Evolutionary conservation across 2,113 vertebrate species (phyloP).

Genomic region (Perognathus longimembris): DNA sequence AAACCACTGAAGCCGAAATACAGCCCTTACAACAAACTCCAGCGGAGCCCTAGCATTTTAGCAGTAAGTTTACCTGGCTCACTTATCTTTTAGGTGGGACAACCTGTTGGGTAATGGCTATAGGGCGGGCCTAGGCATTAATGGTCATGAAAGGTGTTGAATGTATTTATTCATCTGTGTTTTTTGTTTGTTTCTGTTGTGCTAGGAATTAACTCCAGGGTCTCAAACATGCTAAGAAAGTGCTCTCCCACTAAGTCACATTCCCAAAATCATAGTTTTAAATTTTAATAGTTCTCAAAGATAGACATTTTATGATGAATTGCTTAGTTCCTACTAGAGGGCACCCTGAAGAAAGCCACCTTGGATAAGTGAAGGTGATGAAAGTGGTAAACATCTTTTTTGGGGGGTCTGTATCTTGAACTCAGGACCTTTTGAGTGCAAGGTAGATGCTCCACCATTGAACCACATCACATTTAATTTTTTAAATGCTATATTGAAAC

Average conservation of each 20-base stretch:
- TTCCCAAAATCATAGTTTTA: not conserved
- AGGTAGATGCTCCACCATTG: not conserved
- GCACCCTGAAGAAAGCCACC: not conserved
- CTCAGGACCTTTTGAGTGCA: too few species aligned
- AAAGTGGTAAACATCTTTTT: not conserved
- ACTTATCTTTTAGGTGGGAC: not conserved
- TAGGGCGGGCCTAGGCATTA: not conserved
- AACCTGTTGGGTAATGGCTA: not conserved
- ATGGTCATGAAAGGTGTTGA: not conserved
- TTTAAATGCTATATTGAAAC: too few species aligned
- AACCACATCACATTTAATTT: too few species aligned
- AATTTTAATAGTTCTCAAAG: not conserved
- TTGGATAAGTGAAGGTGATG: not conserved
- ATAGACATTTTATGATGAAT: not conserved
- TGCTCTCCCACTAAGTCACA: not conserved
- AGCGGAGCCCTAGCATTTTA: slow-evolving; percentile 91
- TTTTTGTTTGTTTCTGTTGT: not conserved
- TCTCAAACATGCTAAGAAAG: too few species aligned
- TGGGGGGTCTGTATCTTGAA: too few species aligned
- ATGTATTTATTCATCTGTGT: not conserved
- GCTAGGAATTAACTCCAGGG: not conserved
- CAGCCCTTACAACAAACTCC: slow-evolving; percentile 96
- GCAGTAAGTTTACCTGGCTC: slow-evolving; percentile 89
- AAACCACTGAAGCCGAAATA: slow-evolving; percentile 98
- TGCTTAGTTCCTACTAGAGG: not conserved